Conservation (phyloP, 2,113 vertebrate genomes). For the Philantomba maxwellii region DNA sequence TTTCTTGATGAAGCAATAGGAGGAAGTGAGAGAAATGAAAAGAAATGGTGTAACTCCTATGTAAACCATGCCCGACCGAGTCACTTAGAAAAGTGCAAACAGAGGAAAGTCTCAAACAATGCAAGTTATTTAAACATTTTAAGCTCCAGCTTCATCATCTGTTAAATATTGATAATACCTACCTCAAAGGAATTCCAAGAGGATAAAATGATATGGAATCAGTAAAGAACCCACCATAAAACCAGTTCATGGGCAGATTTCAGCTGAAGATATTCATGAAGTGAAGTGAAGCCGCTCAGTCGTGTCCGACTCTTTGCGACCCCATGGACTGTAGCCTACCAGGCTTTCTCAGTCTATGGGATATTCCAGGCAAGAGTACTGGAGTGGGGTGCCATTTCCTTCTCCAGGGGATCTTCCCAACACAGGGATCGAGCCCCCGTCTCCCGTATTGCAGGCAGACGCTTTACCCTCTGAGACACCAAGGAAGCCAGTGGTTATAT, state of each 20-base stretch:
- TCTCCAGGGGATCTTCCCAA: no score
- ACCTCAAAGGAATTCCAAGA: background rate
- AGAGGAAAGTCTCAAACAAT: background rate
- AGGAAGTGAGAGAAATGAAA: background rate
- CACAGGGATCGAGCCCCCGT: no score
- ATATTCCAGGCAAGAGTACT: no score
- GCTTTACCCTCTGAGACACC: no score
- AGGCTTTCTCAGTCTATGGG: no score
- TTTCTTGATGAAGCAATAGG: background rate
- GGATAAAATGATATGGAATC: background rate
- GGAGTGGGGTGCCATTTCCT: no score
- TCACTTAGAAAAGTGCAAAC: background rate
- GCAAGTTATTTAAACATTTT: background rate
- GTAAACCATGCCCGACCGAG: background rate
- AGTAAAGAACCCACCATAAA: background rate
- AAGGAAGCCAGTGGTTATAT: background rate
- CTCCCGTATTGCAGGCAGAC: no score
- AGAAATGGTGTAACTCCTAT: background rate
- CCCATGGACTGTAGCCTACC: no score
- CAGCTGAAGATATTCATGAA: background rate
- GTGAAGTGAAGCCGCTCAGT: no score
- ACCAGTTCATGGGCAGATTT: background rate
- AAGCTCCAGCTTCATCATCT: background rate
- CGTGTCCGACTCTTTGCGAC: no score
- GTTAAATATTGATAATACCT: background rate